Evolutionary conservation across 2,113 vertebrate species (phyloP), one percentile per base, ranked within the genome.

Genomic region (Chaetorhynchus papuensis): DNA sequence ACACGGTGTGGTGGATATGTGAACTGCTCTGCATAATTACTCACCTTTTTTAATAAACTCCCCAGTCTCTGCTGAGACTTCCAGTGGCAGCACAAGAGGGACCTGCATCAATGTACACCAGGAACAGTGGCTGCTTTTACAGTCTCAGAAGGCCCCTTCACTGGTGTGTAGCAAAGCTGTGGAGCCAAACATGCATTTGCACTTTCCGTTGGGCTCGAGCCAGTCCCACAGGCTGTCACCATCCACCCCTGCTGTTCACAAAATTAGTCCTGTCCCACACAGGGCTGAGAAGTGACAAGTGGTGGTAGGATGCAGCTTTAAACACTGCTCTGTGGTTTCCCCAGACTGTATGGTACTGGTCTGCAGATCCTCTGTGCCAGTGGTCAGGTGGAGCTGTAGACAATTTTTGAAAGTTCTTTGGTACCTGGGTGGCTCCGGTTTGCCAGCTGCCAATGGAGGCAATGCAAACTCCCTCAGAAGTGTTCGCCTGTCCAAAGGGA

Each of bases 21-120:
- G 83, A 90, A 72, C 92, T 70, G 88, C 52, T 70, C 94, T 70
- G 47, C 42, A 63, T 95, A 94, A 95, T 97, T 96, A 87, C 90
- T 95, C 96, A 94, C 92, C 88, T 92, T 74, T 84, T 86, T 95
- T 95, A 96, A 94, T 95, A 81, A 94, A 96, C 90, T 95, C 64
- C 47, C 13, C 3, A 2, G 49, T 78, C 90, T 68, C 92, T 82
- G 68, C 90, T 4, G 88, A 81, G 96, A 75, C 60, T 90, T 90
- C 64, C 88, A 42, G 83, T 53, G 64, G 93, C 88, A 92, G 83
- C 80, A 44, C 71, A 42, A 35, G 56, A 39, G 86, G 80, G 71
- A 78, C 83, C 44, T n/a, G 72, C 72, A n/a, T 74, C 83, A 64
- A 5, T 0, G 7, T n/a, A 50, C 66, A 35, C 35, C 60, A 18